Conservation (phyloP, 92 coral and sea anemone genomes). For the Epizoanthus ramosus region DNA sequence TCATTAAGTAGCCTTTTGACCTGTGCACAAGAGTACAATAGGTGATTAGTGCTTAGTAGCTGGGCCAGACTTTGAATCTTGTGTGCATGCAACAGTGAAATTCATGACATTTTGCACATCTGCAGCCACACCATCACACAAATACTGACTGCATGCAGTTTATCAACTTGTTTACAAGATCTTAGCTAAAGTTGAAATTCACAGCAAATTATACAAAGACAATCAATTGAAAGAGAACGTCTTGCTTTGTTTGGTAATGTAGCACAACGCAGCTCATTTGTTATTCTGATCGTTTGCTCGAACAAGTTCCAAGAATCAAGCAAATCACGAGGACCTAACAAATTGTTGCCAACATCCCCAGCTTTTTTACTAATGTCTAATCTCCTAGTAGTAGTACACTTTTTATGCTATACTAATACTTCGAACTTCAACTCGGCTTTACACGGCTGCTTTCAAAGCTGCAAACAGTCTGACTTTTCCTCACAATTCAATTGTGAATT, state of each 20-base stretch:
- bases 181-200: too few relatives aligned
- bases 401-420: too few relatives aligned
- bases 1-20: slow-evolving; percentile 8
- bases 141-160: not conserved
- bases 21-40: slow-evolving; percentile 26
- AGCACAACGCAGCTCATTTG: slow-evolving; percentile 6
- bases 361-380: too few relatives aligned
- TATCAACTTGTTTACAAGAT: not conserved
- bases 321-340: too few relatives aligned
- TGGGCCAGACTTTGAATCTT: not conserved
- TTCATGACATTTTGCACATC: slow-evolving; percentile 15
- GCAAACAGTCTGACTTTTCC: not conserved
- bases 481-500: too few relatives aligned
- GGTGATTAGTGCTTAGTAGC: not conserved
- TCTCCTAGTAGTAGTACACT: too few relatives aligned
- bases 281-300: too few relatives aligned
- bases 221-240: not conserved
- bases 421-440: not conserved
- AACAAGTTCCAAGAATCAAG: too few relatives aligned
- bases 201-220: too few relatives aligned
- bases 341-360: too few relatives aligned
- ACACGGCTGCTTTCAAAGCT: not conserved
- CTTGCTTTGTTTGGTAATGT: not conserved
- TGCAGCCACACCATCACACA: not conserved
- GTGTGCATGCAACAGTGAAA: slow-evolving; percentile 27